phyloP scores from a whole-genome alignment of 2,113 vertebrate species.

The Chlorodrepanis virens region DNA sequence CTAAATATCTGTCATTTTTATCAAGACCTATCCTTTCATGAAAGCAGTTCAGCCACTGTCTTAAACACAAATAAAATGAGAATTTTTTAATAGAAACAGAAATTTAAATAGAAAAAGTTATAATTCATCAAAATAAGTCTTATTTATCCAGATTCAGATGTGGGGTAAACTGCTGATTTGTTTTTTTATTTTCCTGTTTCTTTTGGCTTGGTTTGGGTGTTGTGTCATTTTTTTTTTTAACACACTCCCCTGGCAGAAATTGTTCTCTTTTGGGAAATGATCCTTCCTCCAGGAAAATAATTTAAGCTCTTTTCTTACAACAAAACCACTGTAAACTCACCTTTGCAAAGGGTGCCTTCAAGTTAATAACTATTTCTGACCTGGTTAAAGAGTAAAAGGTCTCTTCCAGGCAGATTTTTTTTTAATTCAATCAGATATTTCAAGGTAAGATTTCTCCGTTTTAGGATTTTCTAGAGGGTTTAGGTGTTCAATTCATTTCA shows the following conservation, averaged over 20 bases:
- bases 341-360: not conserved
- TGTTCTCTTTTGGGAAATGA: not conserved
- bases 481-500: not conserved
- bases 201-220: fast-evolving
- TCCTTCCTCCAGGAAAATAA: not conserved
- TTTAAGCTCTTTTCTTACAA: not conserved
- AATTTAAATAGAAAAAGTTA: not conserved
- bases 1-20: not conserved
- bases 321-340: not conserved
- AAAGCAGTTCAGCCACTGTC: not conserved
- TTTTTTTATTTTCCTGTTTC: not conserved
- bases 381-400: not conserved
- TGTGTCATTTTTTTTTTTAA: not conserved
- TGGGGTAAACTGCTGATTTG: fast-evolving
- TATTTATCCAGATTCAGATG: not conserved
- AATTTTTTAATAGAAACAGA: not conserved
- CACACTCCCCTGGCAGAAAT: not conserved
- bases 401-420: not conserved
- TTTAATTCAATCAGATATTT: not conserved
- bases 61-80: not conserved
- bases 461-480: not conserved
- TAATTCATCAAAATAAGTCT: not conserved
- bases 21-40: not conserved
- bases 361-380: not conserved
- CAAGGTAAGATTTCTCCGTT: not conserved